Percentiles rank a stretch among this genome's conserved stretches.
Conservation (phyloP, 2,113 vertebrate species). For the Spea multiplicata region DNA sequence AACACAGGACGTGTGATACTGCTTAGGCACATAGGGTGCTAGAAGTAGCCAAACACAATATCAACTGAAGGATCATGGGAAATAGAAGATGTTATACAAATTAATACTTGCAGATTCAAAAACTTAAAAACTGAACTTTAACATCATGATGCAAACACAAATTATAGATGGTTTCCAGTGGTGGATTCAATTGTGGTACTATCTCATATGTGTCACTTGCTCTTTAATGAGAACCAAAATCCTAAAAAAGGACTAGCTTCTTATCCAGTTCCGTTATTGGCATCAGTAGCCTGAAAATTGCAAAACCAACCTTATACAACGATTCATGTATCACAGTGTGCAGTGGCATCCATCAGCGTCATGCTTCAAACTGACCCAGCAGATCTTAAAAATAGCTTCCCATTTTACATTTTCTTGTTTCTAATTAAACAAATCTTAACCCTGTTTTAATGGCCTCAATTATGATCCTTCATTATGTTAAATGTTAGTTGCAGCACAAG, state of each 20-base stretch:
- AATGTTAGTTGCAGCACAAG: slow-evolving; percentile 77
- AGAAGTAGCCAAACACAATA: too few species aligned
- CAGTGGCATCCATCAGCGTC: slow-evolving; percentile 26
- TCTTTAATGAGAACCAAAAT: too few species aligned
- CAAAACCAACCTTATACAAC: neutral
- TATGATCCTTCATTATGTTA: slow-evolving; percentile 82
- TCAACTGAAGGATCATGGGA: too few species aligned
- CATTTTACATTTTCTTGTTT: slow-evolving; percentile 79
- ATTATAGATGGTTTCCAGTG: too few species aligned
- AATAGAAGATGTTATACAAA: too few species aligned
- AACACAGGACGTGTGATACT: too few species aligned
- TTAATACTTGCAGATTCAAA: too few species aligned
- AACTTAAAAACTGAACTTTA: too few species aligned
- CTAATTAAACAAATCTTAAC: slow-evolving; percentile 85
- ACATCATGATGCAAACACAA: too few species aligned
- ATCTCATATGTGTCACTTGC: too few species aligned
- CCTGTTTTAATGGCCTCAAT: slow-evolving; percentile 78
- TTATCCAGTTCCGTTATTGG: neutral
- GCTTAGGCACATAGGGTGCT: too few species aligned
- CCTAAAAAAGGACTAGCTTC: neutral
- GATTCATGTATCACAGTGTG: slow-evolving; percentile 15
- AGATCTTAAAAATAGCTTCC: slow-evolving; percentile 56
- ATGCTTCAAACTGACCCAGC: slow-evolving; percentile 1
- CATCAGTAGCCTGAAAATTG: slow-evolving; percentile 5
- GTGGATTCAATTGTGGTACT: too few species aligned